These are phyloP conservation scores for Dicaeum eximium DNA, from an alignment of 2,113 vertebrate genomes.

Conservation along the genomic window DNA sequence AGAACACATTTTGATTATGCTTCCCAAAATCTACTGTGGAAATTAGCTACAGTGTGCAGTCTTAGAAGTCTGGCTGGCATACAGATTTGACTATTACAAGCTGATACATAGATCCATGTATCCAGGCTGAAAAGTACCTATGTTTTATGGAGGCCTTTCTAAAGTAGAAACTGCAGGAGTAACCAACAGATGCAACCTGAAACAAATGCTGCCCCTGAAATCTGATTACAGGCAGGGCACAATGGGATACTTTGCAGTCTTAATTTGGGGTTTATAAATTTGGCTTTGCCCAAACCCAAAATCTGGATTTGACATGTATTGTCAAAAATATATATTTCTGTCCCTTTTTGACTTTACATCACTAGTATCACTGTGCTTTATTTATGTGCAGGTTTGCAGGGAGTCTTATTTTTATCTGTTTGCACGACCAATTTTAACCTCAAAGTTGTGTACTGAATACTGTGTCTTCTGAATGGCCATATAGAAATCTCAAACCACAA, in stretches of 20 bases:
- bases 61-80: not conserved
- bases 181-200: not conserved
- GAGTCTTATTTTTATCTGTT: not conserved
- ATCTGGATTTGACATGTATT: not conserved
- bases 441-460: rapidly evolving
- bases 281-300: not conserved
- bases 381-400: not conserved
- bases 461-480: not conserved
- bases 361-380: not conserved
- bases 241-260: not conserved
- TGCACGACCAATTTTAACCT: not conserved
- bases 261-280: not conserved
- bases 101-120: not conserved
- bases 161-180: not conserved
- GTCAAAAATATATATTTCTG: not conserved
- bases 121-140: not conserved
- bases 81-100: not conserved
- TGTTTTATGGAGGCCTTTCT: not conserved
- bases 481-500: not conserved
- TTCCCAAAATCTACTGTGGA: not conserved
- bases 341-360: not conserved
- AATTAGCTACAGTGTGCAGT: not conserved
- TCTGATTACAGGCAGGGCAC: not conserved
- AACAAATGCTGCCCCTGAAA: not conserved
- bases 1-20: not conserved